Evolutionary conservation across 2,113 vertebrate genomes (phyloP).

Genomic region (Carlito syrichta): DNA sequence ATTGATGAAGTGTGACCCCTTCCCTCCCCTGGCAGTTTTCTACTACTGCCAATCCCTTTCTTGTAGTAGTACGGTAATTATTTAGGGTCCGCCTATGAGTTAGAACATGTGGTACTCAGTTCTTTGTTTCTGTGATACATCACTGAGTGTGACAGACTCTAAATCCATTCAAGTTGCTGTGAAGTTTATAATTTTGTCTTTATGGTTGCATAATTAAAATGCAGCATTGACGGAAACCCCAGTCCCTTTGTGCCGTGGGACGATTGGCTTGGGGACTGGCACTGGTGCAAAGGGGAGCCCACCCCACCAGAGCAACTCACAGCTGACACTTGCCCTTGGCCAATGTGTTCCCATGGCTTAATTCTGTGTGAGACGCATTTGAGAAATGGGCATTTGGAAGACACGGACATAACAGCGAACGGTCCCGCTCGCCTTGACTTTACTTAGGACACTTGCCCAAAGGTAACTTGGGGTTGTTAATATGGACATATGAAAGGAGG

Average conservation of each 20-base stretch:
- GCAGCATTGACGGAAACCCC: fast-evolving
- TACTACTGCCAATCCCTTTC: no score
- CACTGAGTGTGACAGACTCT: no score
- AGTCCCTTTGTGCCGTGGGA: fast-evolving
- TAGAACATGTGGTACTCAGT: no score
- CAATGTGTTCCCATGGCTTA: not conserved
- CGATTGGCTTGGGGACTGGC: not conserved
- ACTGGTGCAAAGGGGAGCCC: fast-evolving
- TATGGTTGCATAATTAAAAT: no score
- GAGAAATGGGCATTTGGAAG: not conserved
- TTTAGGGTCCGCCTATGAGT: no score
- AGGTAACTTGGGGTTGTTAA: not conserved
- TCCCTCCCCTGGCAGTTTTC: no score
- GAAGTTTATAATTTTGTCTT: no score
- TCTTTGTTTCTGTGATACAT: no score
- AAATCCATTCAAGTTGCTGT: no score
- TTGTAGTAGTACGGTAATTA: no score
- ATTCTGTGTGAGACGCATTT: not conserved
- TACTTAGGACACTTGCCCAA: not conserved
- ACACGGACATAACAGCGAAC: not conserved
- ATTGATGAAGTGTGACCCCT: no score
- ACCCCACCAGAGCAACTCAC: fast-evolving
- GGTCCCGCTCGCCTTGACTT: not conserved
- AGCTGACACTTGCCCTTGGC: not conserved
- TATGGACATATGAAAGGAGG: not conserved